These are phyloP conservation scores for Gobius niger DNA, from an alignment of 2,113 vertebrate species.

Conservation along the genomic window DNA sequence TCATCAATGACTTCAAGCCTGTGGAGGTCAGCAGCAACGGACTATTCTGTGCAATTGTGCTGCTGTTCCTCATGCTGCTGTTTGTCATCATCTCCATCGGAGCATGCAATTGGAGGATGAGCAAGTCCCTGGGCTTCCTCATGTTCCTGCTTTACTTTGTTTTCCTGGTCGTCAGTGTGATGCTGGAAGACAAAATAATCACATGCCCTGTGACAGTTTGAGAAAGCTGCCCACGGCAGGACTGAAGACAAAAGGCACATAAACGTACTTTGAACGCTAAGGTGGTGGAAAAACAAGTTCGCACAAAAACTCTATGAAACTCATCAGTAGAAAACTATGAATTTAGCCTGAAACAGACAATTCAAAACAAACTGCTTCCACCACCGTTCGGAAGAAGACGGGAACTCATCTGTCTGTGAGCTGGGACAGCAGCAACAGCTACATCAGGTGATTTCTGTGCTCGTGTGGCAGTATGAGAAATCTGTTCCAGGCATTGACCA, in stretches of 20 bases:
- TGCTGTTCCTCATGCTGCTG: conserved; percentile 81
- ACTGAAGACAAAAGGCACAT: not conserved
- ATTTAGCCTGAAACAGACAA: not conserved
- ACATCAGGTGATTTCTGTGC: conserved; percentile 3
- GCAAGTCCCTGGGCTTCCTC: conserved; percentile 69
- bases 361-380: conserved; percentile 9
- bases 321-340: conserved; percentile 9
- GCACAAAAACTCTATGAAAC: conserved; percentile 17
- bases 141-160: conserved; percentile 81
- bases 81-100: conserved; percentile 80
- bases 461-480: conserved; percentile 7
- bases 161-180: conserved; percentile 77
- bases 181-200: conserved; percentile 79
- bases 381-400: conserved; percentile 6
- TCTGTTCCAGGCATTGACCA: conserved; percentile 2
- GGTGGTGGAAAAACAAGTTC: conserved; percentile 11
- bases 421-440: conserved; percentile 8
- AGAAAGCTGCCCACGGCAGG: conserved; percentile 15
- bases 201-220: conserved; percentile 71
- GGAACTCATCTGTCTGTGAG: conserved; percentile 14
- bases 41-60: conserved; percentile 80
- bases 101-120: conserved; percentile 77
- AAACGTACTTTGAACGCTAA: conserved; percentile 2
- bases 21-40: conserved; percentile 79
- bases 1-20: conserved; percentile 62